Evolutionary conservation across 2,797 vertebrate genomes (phyloP).

Genomic region (Leptoclinus maculatus): DNA sequence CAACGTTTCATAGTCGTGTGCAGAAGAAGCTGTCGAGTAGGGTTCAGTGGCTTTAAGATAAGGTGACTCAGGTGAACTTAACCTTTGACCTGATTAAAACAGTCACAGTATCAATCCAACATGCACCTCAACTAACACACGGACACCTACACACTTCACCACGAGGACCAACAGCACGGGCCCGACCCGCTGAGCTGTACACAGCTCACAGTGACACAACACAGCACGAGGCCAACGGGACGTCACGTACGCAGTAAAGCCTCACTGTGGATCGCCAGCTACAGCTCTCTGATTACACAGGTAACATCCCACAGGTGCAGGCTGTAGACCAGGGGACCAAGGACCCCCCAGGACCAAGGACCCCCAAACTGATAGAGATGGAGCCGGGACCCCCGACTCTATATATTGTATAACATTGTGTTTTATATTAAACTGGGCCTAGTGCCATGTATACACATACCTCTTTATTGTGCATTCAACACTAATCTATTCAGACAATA

Average conservation of each 20-base stretch:
- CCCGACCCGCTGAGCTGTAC: constrained; percentile 28
- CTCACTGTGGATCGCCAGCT: constrained; percentile 23
- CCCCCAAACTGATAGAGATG: too few species aligned
- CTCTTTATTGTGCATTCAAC: too few species aligned
- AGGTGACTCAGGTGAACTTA: background rate
- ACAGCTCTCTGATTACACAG: constrained; percentile 21
- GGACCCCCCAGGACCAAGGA: too few species aligned
- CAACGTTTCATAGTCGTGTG: background rate
- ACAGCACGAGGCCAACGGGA: constrained; percentile 34
- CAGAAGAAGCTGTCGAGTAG: background rate
- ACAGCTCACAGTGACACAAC: constrained; percentile 29
- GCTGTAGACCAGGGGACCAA: too few species aligned
- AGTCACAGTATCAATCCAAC: too few species aligned
- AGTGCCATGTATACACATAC: too few species aligned
- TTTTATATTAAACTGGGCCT: too few species aligned
- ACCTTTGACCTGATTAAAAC: background rate
- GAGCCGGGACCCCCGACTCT: too few species aligned
- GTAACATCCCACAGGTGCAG: constrained; percentile 7
- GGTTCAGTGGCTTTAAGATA: background rate
- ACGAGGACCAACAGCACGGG: constrained; percentile 13
- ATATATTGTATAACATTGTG: too few species aligned
- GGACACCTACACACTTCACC: background rate
- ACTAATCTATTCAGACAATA: too few species aligned
- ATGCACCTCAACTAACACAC: background rate
- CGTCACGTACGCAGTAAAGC: background rate